Percentiles rank a stretch among this genome's conserved stretches.
Conservation (phyloP, 2,797 vertebrate species). For the Crocodylus rhombifer region DNA sequence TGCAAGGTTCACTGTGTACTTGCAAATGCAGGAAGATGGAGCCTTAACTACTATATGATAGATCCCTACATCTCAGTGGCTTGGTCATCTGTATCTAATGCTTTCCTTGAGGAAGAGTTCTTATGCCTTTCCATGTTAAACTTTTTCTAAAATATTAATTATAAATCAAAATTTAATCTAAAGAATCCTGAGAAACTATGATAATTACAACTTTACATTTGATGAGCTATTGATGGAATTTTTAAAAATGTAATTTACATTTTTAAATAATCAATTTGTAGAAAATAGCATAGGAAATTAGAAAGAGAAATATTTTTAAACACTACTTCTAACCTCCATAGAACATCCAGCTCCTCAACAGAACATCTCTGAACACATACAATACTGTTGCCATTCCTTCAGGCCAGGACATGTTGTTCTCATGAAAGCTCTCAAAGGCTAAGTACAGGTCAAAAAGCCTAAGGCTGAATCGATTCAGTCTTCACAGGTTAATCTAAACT, state of each 20-base stretch:
- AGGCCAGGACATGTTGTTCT: too few relatives aligned
- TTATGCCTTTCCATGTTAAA: background rate
- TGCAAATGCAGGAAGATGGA: background rate
- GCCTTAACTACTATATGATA: background rate
- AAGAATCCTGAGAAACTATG: background rate
- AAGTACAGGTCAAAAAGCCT: too few relatives aligned
- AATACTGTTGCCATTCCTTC: too few relatives aligned
- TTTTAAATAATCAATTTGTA: constrained; percentile 4
- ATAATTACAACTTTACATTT: constrained; percentile 7
- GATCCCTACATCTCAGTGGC: background rate
- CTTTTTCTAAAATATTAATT: background rate
- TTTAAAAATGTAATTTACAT: background rate
- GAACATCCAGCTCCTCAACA: too few relatives aligned
- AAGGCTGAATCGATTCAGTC: too few relatives aligned
- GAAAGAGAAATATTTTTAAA: too few relatives aligned
- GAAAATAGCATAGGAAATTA: constrained; percentile 48
- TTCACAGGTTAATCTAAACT: too few relatives aligned
- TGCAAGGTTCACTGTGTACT: background rate
- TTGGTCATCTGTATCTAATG: background rate
- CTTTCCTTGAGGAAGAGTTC: background rate
- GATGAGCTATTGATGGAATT: background rate
- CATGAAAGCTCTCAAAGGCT: too few relatives aligned
- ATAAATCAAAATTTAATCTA: background rate
- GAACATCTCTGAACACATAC: too few relatives aligned
- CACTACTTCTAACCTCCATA: too few relatives aligned